Conservation (phyloP, 1,140 invertebrate species). For the Halesus radiatus region DNA sequence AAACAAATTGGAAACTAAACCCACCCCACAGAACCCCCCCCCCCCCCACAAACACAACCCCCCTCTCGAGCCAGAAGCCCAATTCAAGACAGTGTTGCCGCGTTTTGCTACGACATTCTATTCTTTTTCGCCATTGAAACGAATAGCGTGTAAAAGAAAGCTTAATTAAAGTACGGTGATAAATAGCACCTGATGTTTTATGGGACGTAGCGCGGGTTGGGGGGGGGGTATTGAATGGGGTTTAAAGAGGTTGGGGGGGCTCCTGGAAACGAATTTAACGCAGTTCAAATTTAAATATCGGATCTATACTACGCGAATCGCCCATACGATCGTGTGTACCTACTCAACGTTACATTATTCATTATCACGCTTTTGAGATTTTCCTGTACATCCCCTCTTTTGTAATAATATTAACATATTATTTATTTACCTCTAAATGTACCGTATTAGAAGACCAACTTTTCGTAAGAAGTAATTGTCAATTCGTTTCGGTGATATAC, state of each 20-base stretch:
- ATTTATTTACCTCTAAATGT: too few relatives aligned
- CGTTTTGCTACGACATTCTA: slow-evolving; percentile 37
- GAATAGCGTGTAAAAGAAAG: slow-evolving; percentile 54
- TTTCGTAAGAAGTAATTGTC: too few relatives aligned
- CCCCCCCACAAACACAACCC: background rate
- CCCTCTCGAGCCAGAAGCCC: slow-evolving; percentile 11
- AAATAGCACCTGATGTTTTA: slow-evolving; percentile 58
- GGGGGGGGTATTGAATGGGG: too few relatives aligned
- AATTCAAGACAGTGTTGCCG: background rate
- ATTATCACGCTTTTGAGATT: too few relatives aligned
- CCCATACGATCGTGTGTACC: background rate
- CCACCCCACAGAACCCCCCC: background rate
- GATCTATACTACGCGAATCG: background rate
- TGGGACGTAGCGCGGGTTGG: slow-evolving; percentile 19
- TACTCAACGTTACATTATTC: too few relatives aligned
- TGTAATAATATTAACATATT: too few relatives aligned
- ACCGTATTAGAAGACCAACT: too few relatives aligned
- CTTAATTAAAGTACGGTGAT: slow-evolving; percentile 58
- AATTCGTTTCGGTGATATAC: too few relatives aligned
- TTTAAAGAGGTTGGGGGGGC: background rate
- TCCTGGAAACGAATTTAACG: slow-evolving; percentile 30
- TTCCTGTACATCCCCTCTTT: too few relatives aligned
- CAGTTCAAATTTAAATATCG: slow-evolving; percentile 24
- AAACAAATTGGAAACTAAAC: background rate
- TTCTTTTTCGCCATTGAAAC: slow-evolving; percentile 53